A percentile compares a stretch with the other conserved stretches of the same genome.
These are phyloP conservation scores for Meriones psammophilus DNA, from an alignment of 2,797 vertebrate species.

Conservation along the genomic window DNA sequence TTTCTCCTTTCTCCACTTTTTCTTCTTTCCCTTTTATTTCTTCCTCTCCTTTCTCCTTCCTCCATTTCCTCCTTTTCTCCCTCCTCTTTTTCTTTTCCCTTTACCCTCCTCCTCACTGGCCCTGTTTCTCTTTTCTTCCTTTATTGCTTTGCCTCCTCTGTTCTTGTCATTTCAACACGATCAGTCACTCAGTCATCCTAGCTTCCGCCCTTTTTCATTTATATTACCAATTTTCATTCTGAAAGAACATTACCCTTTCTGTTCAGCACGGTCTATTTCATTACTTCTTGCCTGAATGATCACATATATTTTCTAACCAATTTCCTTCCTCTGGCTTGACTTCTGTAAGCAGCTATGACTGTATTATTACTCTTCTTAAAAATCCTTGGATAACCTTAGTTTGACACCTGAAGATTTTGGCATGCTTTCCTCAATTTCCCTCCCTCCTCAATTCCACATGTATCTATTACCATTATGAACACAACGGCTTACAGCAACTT, in stretches of 20 bases:
- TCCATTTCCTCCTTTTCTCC: neutral
- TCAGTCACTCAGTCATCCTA: neutral
- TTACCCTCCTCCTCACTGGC: neutral
- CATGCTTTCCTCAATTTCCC: neutral
- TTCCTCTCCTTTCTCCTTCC: neutral
- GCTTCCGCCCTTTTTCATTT: neutral
- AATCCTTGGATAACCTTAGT: conserved; percentile 8
- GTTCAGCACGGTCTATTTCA: neutral
- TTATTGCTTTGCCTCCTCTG: neutral
- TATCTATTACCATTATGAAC: neutral
- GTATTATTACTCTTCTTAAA: neutral
- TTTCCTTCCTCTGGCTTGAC: neutral
- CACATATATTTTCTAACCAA: neutral
- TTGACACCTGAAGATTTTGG: neutral
- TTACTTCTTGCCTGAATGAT: conserved; percentile 41
- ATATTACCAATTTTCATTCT: neutral
- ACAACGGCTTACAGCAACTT: neutral
- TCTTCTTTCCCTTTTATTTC: neutral
- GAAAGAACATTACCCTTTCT: neutral
- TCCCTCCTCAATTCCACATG: neutral
- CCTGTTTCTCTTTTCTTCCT: neutral
- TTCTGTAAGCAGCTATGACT: neutral
- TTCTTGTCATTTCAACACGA: neutral
- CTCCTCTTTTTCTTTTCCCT: neutral
- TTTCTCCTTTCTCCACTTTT: neutral